Conservation (phyloP, 2,797 vertebrate genomes). For the Melanotaenia pygmaea region DNA sequence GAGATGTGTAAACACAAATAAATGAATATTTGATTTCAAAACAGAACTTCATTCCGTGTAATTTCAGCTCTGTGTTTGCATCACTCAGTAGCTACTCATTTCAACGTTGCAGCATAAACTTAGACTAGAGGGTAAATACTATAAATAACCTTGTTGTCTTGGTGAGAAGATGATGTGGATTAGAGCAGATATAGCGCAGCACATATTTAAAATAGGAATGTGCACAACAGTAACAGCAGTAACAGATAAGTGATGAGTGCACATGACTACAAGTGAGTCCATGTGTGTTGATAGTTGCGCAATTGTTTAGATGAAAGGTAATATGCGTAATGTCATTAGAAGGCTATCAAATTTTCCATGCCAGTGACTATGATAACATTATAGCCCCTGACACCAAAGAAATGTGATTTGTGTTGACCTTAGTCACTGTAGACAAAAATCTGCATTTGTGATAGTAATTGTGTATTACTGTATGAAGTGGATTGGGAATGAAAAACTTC, state of each 20-base stretch:
- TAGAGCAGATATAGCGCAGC: too few species aligned
- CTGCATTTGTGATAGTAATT: slow-evolving; percentile 44
- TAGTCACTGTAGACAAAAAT: slow-evolving; percentile 26
- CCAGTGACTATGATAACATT: slow-evolving; percentile 10
- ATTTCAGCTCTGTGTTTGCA: too few species aligned
- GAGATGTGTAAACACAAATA: background rate
- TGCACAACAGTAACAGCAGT: too few species aligned
- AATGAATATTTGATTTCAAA: background rate
- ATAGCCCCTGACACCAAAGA: background rate
- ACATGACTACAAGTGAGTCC: slow-evolving; percentile 5
- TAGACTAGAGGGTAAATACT: background rate
- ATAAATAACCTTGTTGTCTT: too few species aligned
- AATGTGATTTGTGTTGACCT: slow-evolving; percentile 7
- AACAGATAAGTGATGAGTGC: background rate
- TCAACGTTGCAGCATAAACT: background rate
- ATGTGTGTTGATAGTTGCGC: background rate
- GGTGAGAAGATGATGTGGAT: too few species aligned
- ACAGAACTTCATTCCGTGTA: background rate
- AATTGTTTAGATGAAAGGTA: background rate
- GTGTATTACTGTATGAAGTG: slow-evolving; percentile 39
- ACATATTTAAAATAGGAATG: too few species aligned
- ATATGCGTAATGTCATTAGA: background rate
- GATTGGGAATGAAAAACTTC: slow-evolving; percentile 47
- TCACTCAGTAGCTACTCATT: too few species aligned
- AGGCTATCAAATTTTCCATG: background rate